Evolutionary conservation across 2,797 vertebrate genomes (phyloP).

Genomic region (Lindbergichthys nudifrons): DNA sequence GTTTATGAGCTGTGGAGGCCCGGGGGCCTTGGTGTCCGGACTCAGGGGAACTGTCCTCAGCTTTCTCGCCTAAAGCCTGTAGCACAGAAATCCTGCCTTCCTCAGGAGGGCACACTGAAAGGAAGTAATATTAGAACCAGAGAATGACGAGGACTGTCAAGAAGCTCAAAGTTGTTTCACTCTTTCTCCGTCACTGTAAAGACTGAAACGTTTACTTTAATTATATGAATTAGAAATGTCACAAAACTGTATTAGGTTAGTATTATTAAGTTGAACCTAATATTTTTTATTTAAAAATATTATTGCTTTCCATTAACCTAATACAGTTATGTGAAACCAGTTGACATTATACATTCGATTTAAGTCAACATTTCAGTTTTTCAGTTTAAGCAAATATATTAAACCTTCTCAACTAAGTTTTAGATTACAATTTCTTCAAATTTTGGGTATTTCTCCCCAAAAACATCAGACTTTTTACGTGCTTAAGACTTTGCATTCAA

Average conservation of each 20-base stretch:
- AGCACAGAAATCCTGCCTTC: conserved; percentile 56
- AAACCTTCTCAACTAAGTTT: conserved; percentile 15
- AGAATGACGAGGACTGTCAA: conserved; percentile 39
- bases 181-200: neutral
- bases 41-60: conserved; percentile 82
- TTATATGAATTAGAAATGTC: too few species aligned
- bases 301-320: too few species aligned
- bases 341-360: too few species aligned
- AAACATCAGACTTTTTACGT: conserved; percentile 11
- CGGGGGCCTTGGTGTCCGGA: conserved; percentile 78
- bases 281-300: too few species aligned
- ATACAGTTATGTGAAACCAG: too few species aligned
- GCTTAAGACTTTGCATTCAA: neutral
- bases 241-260: too few species aligned
- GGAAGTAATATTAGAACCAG: conserved; percentile 57
- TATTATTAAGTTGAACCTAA: too few species aligned
- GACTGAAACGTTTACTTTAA: too few species aligned
- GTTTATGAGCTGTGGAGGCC: conserved; percentile 79
- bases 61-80: conserved; percentile 64
- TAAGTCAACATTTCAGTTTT: too few species aligned
- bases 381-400: conserved; percentile 7
- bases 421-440: neutral
- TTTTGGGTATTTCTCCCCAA: neutral
- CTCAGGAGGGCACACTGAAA: conserved; percentile 52
- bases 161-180: conserved; percentile 15